phyloP scores from a whole-genome alignment of 2,113 vertebrate genomes.

The Pygoscelis adeliae region DNA sequence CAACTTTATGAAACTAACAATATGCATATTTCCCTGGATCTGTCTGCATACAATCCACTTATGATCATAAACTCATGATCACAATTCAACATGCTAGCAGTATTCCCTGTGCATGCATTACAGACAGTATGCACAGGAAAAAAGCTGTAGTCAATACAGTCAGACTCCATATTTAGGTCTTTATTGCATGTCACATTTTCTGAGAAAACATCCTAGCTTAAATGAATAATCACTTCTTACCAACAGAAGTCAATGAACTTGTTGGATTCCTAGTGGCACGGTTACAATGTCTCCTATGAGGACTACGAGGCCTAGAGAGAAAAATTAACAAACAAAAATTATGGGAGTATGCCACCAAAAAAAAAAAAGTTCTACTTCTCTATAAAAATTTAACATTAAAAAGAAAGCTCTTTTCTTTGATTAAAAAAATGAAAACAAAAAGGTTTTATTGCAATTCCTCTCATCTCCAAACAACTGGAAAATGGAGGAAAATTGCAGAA shows the following conservation, averaged over 20 bases:
- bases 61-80: not conserved
- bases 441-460: not conserved
- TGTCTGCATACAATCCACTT: not conserved
- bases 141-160: not conserved
- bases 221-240: constrained; percentile 71
- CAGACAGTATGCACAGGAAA: not conserved
- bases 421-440: not conserved
- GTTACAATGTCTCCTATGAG: constrained; percentile 79
- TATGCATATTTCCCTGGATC: not conserved
- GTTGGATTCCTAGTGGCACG: constrained; percentile 79
- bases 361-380: not conserved
- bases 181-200: not conserved
- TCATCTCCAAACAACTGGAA: not conserved
- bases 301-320: constrained; percentile 84
- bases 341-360: not conserved
- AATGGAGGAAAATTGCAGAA: not conserved
- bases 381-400: not conserved
- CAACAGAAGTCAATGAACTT: constrained; percentile 87
- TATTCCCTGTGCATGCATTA: not conserved
- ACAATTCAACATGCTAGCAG: not conserved
- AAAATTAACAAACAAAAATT: not conserved
- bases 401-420: not conserved
- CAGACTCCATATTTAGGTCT: not conserved
- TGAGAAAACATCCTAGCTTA: not conserved
- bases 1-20: not conserved